Percentiles rank a stretch among this genome's conserved stretches.
Conservation (phyloP, 1,140 invertebrate species). For the Ips typographus region DNA sequence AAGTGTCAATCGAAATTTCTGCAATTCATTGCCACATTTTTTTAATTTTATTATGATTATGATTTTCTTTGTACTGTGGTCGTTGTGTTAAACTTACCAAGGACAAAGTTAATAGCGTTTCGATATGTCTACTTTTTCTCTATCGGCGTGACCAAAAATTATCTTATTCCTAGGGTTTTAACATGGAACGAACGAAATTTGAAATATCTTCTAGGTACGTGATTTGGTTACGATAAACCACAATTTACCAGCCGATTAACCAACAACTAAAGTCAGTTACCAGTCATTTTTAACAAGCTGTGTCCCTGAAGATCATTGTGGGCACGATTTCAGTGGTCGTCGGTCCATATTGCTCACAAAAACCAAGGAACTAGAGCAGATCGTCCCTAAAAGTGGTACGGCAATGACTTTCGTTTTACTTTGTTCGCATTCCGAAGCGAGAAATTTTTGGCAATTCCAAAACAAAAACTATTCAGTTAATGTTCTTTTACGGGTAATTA, state of each 20-base stretch:
- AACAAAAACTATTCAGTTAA: too few species aligned
- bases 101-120: slow-evolving; percentile 15
- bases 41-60: slow-evolving; percentile 6
- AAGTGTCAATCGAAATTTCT: slow-evolving; percentile 5
- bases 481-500: too few species aligned
- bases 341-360: too few species aligned
- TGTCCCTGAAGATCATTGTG: too few species aligned
- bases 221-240: slow-evolving; percentile 2
- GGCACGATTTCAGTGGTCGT: too few species aligned
- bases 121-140: slow-evolving; percentile 2
- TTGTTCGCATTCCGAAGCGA: background rate
- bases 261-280: background rate
- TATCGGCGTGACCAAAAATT: background rate
- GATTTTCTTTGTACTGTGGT: slow-evolving; percentile 14
- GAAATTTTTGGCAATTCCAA: background rate
- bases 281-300: too few species aligned
- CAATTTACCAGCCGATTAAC: background rate
- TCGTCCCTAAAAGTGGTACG: too few species aligned
- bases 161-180: background rate
- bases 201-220: background rate
- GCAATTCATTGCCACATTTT: slow-evolving; percentile 3
- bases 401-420: background rate
- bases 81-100: slow-evolving; percentile 10
- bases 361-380: too few species aligned
- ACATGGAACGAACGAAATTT: background rate